phyloP scores from a whole-genome alignment of 2,113 vertebrate species.

The Gymnorhina tibicen region DNA sequence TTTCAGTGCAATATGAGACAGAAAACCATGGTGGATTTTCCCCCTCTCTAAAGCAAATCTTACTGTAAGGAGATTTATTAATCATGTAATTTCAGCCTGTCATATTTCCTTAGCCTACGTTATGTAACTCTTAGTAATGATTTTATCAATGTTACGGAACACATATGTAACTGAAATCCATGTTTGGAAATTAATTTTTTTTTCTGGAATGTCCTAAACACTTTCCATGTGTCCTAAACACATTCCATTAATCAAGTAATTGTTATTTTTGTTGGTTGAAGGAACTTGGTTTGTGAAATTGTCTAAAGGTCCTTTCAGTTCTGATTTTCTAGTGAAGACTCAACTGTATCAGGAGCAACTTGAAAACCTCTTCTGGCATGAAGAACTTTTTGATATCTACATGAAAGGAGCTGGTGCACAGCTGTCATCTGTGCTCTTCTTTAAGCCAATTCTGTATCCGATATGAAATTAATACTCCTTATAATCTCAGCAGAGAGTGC shows the following conservation, averaged over 20 bases:
- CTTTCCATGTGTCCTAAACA: not conserved
- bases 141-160: not conserved
- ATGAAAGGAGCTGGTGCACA: not conserved
- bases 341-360: not conserved
- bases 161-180: not conserved
- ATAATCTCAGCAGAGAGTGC: not conserved
- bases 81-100: not conserved
- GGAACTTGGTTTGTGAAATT: not conserved
- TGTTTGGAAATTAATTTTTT: not conserved
- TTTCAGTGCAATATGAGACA: not conserved
- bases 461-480: not conserved
- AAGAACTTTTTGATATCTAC: not conserved
- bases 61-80: not conserved
- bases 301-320: not conserved
- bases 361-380: not conserved
- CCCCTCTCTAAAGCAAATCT: not conserved
- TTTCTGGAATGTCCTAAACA: not conserved
- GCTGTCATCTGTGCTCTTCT: not conserved
- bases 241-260: not conserved
- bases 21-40: not conserved
- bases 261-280: not conserved
- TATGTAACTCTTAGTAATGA: not conserved
- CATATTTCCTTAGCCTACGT: not conserved
- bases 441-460: not conserved
- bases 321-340: not conserved